These are phyloP conservation scores for Cochlearius cochlearius DNA, from an alignment of 2,113 vertebrate genomes.

Conservation along the genomic window DNA sequence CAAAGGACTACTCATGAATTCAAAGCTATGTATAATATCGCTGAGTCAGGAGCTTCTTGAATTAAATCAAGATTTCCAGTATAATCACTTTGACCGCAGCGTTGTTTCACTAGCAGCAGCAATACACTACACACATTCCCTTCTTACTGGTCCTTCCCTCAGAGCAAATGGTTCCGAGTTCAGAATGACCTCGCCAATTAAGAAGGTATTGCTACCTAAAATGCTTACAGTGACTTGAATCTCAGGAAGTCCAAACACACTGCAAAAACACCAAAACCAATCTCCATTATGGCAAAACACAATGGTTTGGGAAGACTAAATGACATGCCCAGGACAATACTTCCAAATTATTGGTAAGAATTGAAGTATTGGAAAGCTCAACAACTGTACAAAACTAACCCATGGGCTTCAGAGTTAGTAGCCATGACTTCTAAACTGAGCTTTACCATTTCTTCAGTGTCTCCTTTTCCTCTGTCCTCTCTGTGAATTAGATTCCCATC, in stretches of 20 bases:
- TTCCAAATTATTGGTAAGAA: neutral
- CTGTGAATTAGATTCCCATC: neutral
- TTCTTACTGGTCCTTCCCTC: neutral
- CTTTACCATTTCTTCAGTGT: neutral
- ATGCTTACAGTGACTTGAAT: neutral
- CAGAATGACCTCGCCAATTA: neutral
- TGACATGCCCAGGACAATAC: fast-evolving
- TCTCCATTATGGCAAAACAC: neutral
- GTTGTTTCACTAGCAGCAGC: neutral
- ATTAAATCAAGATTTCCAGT: neutral
- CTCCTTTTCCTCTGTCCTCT: neutral
- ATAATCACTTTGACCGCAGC: neutral
- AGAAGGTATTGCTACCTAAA: neutral
- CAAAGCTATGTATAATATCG: neutral
- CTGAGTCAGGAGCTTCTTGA: neutral
- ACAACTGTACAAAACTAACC: neutral
- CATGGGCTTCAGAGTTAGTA: neutral
- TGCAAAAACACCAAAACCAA: neutral
- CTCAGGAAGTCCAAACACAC: neutral
- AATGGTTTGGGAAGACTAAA: neutral
- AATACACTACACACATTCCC: neutral
- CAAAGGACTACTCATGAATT: neutral
- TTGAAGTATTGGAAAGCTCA: neutral
- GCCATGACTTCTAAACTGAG: neutral
- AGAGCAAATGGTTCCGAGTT: neutral